A percentile compares a stretch with the other conserved stretches of the same genome.
These are phyloP conservation scores for Diorhabda sublineata DNA, from an alignment of 1,140 invertebrate genomes.

Conservation along the genomic window DNA sequence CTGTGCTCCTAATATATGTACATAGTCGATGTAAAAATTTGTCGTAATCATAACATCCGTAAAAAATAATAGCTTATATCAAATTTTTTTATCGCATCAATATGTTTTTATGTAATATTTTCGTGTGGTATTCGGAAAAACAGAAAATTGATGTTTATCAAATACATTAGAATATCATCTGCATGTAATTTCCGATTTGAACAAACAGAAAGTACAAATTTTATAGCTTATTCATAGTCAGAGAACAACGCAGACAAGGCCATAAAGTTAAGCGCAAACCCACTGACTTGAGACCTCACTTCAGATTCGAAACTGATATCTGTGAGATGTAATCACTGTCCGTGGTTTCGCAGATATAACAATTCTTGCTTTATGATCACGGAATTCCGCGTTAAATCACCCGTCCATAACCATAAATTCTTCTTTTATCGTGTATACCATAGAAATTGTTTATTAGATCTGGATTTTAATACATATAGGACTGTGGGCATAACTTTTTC, in stretches of 20 bases:
- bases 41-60: no score
- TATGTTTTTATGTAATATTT: no score
- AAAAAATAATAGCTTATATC: no score
- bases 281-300: not conserved
- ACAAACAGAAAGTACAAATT: conserved; percentile 17
- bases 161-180: conserved; percentile 5
- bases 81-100: no score
- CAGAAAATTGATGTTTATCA: not conserved
- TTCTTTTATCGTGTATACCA: not conserved
- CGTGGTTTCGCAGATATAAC: not conserved
- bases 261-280: conserved; percentile 7
- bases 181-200: conserved; percentile 6
- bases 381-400: not conserved
- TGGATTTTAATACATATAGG: not conserved
- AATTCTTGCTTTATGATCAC: not conserved
- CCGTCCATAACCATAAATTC: not conserved
- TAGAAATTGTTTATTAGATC: no score
- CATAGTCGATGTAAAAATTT: no score
- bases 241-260: conserved; percentile 1
- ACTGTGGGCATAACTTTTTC: not conserved
- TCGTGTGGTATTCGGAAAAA: not conserved
- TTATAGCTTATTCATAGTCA: conserved; percentile 12
- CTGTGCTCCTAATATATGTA: no score
- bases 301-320: conserved; percentile 8
- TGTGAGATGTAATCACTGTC: conserved; percentile 7